Conservation (phyloP, 1,140 invertebrate species). For the Homarus americanus region DNA sequence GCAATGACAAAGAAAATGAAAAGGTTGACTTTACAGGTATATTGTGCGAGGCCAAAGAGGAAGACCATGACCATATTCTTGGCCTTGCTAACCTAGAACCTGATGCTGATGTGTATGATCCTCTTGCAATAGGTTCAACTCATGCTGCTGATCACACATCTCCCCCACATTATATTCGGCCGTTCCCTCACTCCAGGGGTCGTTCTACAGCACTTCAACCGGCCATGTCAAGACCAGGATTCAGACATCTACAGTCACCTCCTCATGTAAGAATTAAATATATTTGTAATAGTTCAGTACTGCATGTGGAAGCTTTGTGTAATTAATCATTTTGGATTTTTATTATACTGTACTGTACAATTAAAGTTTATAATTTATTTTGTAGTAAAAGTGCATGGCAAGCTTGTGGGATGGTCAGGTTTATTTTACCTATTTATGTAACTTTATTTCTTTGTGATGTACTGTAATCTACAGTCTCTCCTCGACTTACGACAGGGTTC, state of each 20-base stretch:
- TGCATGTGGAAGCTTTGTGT: too few relatives aligned
- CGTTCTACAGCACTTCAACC: constrained; percentile 56
- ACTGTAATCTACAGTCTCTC: too few relatives aligned
- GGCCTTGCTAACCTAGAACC: constrained; percentile 11
- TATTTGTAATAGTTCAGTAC: neutral
- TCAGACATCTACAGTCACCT: constrained; percentile 55
- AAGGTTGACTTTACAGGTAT: constrained; percentile 60
- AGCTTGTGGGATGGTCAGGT: too few relatives aligned
- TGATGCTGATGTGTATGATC: constrained; percentile 36
- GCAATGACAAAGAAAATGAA: constrained; percentile 31
- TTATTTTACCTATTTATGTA: too few relatives aligned
- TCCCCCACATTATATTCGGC: constrained; percentile 32
- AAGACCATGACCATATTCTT: constrained; percentile 29
- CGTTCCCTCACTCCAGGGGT: constrained; percentile 7
- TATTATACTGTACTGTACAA: too few relatives aligned
- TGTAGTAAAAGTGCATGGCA: too few relatives aligned
- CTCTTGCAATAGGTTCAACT: constrained; percentile 24
- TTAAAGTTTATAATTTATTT: too few relatives aligned
- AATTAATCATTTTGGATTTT: too few relatives aligned
- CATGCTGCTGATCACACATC: neutral
- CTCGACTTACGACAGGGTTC: too few relatives aligned
- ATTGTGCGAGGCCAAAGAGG: constrained; percentile 54
- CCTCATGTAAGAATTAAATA: constrained; percentile 11
- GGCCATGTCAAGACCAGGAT: constrained; percentile 42
- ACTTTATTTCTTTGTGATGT: too few relatives aligned